Percentiles rank a stretch among this genome's conserved stretches.
Conservation (phyloP, 1,140 invertebrate genomes). For the Microplitis mediator region DNA sequence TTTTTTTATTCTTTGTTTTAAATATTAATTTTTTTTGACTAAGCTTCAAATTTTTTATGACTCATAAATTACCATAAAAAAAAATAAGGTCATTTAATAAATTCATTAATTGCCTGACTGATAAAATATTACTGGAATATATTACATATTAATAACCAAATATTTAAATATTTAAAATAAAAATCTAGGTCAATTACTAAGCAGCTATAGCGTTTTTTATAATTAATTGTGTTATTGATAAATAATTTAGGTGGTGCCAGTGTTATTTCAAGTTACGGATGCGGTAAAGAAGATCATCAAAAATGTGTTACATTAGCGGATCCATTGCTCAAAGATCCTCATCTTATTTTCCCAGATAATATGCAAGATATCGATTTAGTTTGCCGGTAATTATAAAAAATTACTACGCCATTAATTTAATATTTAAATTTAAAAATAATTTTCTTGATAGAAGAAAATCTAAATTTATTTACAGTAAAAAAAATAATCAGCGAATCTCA, state of each 20-base stretch:
- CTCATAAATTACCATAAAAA: background rate
- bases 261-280: constrained; percentile 44
- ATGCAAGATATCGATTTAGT: constrained; percentile 66
- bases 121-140: background rate
- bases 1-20: too few species aligned
- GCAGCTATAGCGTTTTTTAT: background rate
- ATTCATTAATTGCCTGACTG: too few species aligned
- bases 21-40: too few species aligned
- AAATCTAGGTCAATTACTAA: background rate
- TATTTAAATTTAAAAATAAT: background rate
- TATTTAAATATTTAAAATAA: background rate
- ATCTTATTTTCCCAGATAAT: constrained; percentile 68
- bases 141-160: background rate
- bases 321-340: constrained; percentile 66
- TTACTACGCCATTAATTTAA: too few species aligned
- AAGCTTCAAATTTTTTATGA: too few species aligned
- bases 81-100: background rate
- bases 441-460: background rate
- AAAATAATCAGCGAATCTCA: too few species aligned
- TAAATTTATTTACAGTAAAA: too few species aligned
- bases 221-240: constrained; percentile 7
- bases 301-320: constrained; percentile 65
- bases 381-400: constrained; percentile 55
- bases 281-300: constrained; percentile 63
- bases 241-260: background rate